Conservation (phyloP, 35 echinoderm and acorn worm genomes). For the Diadema setosum region DNA sequence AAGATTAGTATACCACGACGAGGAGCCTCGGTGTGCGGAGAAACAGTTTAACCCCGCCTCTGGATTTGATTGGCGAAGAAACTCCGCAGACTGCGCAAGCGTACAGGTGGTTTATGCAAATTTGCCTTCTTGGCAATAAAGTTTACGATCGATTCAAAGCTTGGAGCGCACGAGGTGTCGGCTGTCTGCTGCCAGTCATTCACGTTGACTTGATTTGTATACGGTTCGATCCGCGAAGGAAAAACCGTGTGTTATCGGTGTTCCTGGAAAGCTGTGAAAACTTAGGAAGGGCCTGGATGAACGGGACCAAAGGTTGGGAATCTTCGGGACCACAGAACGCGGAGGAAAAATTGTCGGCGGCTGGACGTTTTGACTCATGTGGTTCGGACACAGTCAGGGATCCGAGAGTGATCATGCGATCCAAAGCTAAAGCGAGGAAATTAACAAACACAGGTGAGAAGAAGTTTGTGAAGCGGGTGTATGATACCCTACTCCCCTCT, state of each 20-base stretch:
- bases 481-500: background rate
- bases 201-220: background rate
- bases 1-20: background rate
- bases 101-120: slow-evolving; percentile 8
- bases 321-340: background rate
- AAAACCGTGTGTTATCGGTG: background rate
- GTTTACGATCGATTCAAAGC: background rate
- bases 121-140: background rate
- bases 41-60: background rate
- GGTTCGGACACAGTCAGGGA: background rate
- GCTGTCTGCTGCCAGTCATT: background rate
- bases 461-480: background rate
- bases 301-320: background rate
- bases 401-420: background rate
- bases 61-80: background rate
- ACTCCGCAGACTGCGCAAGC: background rate
- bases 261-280: background rate
- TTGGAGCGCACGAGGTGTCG: background rate
- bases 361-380: background rate
- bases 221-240: background rate
- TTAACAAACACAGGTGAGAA: slow-evolving; percentile 16
- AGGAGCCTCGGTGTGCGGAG: background rate
- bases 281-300: background rate
- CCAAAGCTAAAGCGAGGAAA: slow-evolving; percentile 8
- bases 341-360: background rate